Evolutionary conservation across 2,888 invertebrate genomes (phyloP).

Genomic region (Adineta ricciae): DNA sequence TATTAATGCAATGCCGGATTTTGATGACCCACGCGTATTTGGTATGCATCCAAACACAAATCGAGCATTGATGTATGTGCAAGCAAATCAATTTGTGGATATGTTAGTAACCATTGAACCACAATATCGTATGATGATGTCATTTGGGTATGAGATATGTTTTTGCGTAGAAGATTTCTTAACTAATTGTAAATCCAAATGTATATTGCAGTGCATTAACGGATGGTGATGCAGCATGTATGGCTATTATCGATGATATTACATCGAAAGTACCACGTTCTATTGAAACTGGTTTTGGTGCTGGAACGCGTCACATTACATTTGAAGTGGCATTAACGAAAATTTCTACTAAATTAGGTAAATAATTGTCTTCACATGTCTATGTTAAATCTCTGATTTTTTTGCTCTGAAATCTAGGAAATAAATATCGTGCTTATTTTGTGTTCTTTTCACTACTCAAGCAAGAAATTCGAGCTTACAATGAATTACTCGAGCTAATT

Average conservation of each 20-base stretch:
- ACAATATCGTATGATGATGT: conserved; percentile 2
- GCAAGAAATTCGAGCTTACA: conserved; percentile 48
- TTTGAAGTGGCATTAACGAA: conserved; percentile 24
- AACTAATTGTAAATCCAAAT: not conserved
- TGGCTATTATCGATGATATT: conserved; percentile 21
- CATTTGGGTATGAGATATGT: conserved; percentile 38
- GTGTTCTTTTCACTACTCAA: conserved; percentile 47
- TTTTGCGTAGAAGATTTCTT: not conserved
- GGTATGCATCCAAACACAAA: conserved; percentile 49
- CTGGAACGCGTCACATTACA: conserved; percentile 14
- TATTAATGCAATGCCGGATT: conserved; percentile 43
- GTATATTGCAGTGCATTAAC: not conserved
- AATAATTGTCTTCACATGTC: not conserved
- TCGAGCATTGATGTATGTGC: conserved; percentile 43
- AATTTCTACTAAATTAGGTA: conserved; percentile 16
- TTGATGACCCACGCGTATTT: conserved; percentile 45
- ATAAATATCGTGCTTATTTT: conserved; percentile 36
- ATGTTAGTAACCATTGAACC: conserved; percentile 46
- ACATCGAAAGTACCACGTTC: not conserved
- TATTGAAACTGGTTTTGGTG: conserved; percentile 22
- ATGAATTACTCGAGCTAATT: conserved; percentile 42
- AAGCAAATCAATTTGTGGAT: conserved; percentile 42
- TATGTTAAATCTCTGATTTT: not conserved
- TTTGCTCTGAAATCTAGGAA: not conserved
- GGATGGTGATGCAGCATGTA: conserved; percentile 22